These are phyloP conservation scores for Drosophila kuntzei DNA, from an alignment of 2,888 invertebrate species.

Conservation along the genomic window DNA sequence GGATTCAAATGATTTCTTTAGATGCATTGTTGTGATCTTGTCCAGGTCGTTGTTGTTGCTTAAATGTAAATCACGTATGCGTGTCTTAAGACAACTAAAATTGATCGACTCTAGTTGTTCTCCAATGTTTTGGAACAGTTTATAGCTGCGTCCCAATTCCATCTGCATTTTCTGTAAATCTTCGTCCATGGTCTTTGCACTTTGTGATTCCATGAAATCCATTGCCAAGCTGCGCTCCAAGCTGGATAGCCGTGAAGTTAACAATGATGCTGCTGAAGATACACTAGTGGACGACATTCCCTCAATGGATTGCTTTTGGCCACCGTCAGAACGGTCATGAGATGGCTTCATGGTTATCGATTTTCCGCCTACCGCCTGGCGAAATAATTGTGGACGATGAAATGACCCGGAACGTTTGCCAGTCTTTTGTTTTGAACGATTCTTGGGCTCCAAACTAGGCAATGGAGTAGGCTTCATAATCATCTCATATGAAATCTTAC, in stretches of 20 bases:
- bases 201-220: conserved; percentile 54
- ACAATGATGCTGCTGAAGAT: conserved; percentile 23
- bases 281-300: conserved; percentile 6
- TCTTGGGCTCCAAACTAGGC: conserved; percentile 24
- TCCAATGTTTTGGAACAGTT: conserved; percentile 79
- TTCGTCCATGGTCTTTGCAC: conserved; percentile 60
- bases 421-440: conserved; percentile 14
- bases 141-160: conserved; percentile 78
- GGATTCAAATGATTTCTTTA: conserved; percentile 71
- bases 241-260: conserved; percentile 7
- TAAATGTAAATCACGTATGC: conserved; percentile 81
- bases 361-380: conserved; percentile 38
- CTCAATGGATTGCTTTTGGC: conserved; percentile 1
- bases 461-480: conserved; percentile 48
- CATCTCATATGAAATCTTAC: conserved; percentile 42
- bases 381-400: conserved; percentile 32
- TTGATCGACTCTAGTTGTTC: conserved; percentile 81
- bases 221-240: conserved; percentile 30
- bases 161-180: conserved; percentile 79
- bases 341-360: conserved; percentile 54
- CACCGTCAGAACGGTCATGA: neutral
- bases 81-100: conserved; percentile 73
- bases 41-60: conserved; percentile 55
- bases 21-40: conserved; percentile 57
- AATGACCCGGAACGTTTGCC: conserved; percentile 18